Percentiles rank a stretch among this genome's conserved stretches.
These are phyloP conservation scores for Mythimna albipuncta DNA, from an alignment of 2,888 invertebrate genomes.

Conservation along the genomic window DNA sequence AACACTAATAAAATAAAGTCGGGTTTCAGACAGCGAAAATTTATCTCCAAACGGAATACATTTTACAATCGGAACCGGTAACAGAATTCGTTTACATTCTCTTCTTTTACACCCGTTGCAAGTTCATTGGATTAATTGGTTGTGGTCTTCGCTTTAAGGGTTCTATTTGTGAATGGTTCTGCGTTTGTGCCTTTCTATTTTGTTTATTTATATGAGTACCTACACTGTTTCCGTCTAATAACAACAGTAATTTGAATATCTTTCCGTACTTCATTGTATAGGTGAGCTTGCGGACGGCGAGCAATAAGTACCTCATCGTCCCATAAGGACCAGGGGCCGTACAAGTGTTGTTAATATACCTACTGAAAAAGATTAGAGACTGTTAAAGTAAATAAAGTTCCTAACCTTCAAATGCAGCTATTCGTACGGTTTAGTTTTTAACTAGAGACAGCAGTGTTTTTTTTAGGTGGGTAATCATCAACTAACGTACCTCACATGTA, in stretches of 20 bases:
- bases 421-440: too few relatives aligned
- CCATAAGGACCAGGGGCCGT: too few relatives aligned
- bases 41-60: conserved; percentile 47
- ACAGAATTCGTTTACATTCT: conserved; percentile 58
- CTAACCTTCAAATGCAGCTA: too few relatives aligned
- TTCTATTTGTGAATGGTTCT: conserved; percentile 33
- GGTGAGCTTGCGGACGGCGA: too few relatives aligned
- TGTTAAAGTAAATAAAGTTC: too few relatives aligned
- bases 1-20: conserved; percentile 53
- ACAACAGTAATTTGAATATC: not conserved
- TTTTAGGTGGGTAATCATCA: too few relatives aligned
- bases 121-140: conserved; percentile 60
- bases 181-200: not conserved
- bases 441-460: too few relatives aligned
- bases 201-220: conserved; percentile 5
- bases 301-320: too few relatives aligned
- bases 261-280: too few relatives aligned
- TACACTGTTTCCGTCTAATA: not conserved
- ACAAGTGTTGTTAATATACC: too few relatives aligned
- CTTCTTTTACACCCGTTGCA: conserved; percentile 56
- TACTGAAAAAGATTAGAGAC: too few relatives aligned
- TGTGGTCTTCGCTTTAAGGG: conserved; percentile 44
- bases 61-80: conserved; percentile 56
- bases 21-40: conserved; percentile 54
- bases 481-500: too few relatives aligned